Conservation (phyloP, 2,797 vertebrate genomes). For the Trematomus bernacchii region DNA sequence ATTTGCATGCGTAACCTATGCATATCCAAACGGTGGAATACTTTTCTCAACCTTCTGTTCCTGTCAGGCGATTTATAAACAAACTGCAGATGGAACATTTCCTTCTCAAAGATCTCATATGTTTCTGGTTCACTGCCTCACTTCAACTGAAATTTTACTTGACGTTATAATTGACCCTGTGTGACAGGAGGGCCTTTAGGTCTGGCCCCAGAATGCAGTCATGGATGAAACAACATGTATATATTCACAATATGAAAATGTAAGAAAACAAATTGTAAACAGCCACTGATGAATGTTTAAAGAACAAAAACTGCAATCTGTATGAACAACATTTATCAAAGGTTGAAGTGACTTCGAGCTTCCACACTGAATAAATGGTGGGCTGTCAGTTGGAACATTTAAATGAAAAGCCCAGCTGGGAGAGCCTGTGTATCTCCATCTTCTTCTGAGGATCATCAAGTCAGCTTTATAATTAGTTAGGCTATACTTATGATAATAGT, state of each 20-base stretch:
- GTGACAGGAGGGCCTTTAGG: too few relatives aligned
- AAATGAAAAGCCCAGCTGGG: slow-evolving; percentile 4
- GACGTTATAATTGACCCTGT: not conserved
- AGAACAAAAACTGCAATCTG: slow-evolving; percentile 25
- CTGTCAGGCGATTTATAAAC: slow-evolving; percentile 28
- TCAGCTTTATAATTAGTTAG: slow-evolving; percentile 41
- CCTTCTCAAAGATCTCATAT: not conserved
- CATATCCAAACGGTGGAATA: slow-evolving; percentile 40
- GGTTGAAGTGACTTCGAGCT: slow-evolving; percentile 1
- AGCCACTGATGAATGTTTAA: slow-evolving; percentile 5
- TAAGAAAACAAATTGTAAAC: not conserved
- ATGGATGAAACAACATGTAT: slow-evolving; percentile 8
- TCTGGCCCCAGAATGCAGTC: not conserved
- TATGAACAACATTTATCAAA: slow-evolving; percentile 21
- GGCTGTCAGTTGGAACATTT: slow-evolving; percentile 22
- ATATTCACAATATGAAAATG: not conserved
- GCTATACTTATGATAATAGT: slow-evolving; percentile 34
- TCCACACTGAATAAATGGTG: not conserved
- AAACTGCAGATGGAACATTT: slow-evolving; percentile 28
- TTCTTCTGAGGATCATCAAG: slow-evolving; percentile 37
- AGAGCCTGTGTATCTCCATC: slow-evolving; percentile 10
- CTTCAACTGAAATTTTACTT: slow-evolving; percentile 1
- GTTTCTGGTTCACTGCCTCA: slow-evolving; percentile 19
- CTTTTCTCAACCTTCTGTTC: slow-evolving; percentile 39
- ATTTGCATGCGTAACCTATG: slow-evolving; percentile 49